phyloP scores from a whole-genome alignment of 2,113 vertebrate genomes.

The Rallus limicola region DNA sequence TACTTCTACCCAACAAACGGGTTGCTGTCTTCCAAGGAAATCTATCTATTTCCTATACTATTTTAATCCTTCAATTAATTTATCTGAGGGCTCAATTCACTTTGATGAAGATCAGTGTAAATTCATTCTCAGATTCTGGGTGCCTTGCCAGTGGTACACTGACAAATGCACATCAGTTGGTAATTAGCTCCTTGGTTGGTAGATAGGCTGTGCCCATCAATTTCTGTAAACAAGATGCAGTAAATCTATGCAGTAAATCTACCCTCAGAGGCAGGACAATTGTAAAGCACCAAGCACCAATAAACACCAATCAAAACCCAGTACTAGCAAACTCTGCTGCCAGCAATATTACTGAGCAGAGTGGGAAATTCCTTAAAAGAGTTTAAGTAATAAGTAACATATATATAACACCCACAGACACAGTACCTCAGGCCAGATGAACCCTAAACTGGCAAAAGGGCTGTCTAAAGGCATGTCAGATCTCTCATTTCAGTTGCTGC shows the following conservation, averaged over 20 bases:
- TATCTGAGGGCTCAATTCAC: not conserved
- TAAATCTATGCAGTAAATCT: not conserved
- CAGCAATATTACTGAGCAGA: not conserved
- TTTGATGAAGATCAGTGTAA: not conserved
- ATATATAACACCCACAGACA: not conserved
- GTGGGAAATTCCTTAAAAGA: not conserved
- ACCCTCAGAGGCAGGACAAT: not conserved
- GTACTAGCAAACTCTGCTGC: not conserved
- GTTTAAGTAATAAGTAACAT: not conserved
- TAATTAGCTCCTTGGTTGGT: not conserved
- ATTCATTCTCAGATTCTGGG: constrained; percentile 4
- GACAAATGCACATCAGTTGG: not conserved
- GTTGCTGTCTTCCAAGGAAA: not conserved
- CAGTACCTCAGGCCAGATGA: not conserved
- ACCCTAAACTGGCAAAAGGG: not conserved
- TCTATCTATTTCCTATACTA: not conserved
- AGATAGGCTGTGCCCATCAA: not conserved
- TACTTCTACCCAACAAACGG: not conserved
- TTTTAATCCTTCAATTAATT: constrained; percentile 12
- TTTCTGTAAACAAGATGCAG: not conserved
- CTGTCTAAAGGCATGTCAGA: not conserved
- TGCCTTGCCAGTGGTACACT: not conserved
- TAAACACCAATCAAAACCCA: not conserved
- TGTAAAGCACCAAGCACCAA: not conserved
- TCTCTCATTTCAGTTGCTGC: not conserved